Conservation (phyloP, 2,797 vertebrate genomes). For the Phoebastria nigripes region DNA sequence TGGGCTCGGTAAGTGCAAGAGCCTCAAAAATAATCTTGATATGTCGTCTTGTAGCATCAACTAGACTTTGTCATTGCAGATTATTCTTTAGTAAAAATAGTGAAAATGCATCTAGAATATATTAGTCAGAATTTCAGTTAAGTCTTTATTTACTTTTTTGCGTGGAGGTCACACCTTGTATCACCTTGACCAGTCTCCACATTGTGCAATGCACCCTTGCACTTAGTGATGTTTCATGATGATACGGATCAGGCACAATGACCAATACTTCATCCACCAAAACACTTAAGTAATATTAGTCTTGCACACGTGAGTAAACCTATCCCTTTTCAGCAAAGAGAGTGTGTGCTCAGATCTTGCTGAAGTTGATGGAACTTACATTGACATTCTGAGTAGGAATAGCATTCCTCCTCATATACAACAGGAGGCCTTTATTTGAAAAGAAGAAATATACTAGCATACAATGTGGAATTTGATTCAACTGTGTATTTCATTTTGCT, state of each 20-base stretch:
- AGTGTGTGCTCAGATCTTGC: not conserved
- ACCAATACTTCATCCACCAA: not conserved
- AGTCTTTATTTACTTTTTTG: not conserved
- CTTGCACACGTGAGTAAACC: not conserved
- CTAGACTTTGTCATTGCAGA: not conserved
- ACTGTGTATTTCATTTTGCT: not conserved
- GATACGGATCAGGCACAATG: not conserved
- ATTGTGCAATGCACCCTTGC: not conserved
- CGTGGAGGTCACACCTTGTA: fast-evolving
- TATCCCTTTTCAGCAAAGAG: not conserved
- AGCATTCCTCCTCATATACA: not conserved
- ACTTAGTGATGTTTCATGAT: not conserved
- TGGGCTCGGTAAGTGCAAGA: conserved; percentile 85
- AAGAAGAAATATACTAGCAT: not conserved
- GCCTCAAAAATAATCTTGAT: not conserved
- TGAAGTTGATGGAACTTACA: not conserved
- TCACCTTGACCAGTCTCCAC: not conserved
- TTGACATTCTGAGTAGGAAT: not conserved
- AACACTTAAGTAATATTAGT: not conserved
- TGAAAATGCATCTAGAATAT: not conserved
- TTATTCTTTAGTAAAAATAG: not conserved
- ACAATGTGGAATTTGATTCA: not conserved
- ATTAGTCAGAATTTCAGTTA: not conserved
- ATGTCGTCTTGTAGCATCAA: not conserved
- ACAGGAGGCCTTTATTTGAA: not conserved